Base-by-base conservation (phyloP, 2,888 invertebrate genomes). In the Cosmia trapezina region DNA sequence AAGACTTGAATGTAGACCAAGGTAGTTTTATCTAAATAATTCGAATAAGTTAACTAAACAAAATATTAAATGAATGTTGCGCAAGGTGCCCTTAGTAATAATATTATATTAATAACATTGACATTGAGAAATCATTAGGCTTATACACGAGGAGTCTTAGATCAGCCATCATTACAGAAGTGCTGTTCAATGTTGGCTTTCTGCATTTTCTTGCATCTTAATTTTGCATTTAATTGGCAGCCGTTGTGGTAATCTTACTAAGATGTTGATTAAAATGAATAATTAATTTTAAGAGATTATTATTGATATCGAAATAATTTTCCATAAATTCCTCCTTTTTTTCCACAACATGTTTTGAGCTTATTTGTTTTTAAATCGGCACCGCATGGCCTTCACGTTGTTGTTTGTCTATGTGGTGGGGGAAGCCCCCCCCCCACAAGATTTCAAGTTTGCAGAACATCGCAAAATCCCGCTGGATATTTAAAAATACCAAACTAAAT, bases 401-500 rank as follows among this genome's bases (percentile, higher is more conserved):
- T 1, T 19, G 11, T 7, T 4, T n/a, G 4, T 17, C 17, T 19
- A 33, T 9, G 33, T 49, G 0, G 53, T 14, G 72, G 47, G 19
- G n/a, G 9, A n/a, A n/a, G n/a, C n/a, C n/a, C n/a, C n/a, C n/a
- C n/a, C n/a, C n/a, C n/a, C n/a, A n/a, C n/a, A n/a, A n/a, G 2
- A 60, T 28, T 41, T 51, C 64, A 14, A 56, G 28, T 77, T 61
- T 22, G 22, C 11, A 49, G 8, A 49, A n/a, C 14, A 45, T 51
- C 5, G 45, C 37, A 51, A 65, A 71, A 65, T 56, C 41, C 47
- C 51, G 1, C 4, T 57, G 28, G 19, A 72, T 62, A 62, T 57
- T 14, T 41, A 79, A 79, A 79, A 72, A 62, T 62, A 73, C 14
- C 28, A 41, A 79, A 56, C 28, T 12, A 63, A 72, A 73, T 76